Conservation (phyloP, 2,113 vertebrate genomes). For the Bos javanicus region DNA sequence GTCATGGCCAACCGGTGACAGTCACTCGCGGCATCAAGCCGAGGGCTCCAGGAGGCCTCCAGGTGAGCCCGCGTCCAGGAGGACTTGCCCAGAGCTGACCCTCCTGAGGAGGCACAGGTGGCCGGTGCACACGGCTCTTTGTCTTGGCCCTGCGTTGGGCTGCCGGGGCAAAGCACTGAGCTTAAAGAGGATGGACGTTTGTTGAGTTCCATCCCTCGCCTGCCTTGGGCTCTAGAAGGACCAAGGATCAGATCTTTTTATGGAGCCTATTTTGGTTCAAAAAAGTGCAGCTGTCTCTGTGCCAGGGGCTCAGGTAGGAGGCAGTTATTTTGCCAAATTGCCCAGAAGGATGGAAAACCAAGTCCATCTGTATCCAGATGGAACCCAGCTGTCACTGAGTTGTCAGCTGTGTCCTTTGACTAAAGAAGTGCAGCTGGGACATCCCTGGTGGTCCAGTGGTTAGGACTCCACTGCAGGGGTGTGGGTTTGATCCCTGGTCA, state of each 20-base stretch:
- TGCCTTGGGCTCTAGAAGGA: not conserved
- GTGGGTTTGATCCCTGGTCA: not conserved
- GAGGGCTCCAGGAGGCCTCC: not conserved
- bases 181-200: fast-evolving
- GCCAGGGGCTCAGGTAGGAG: not conserved
- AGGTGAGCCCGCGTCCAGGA: not conserved
- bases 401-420: not conserved
- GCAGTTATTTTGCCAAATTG: not conserved
- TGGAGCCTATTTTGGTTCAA: not conserved
- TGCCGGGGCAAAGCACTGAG: not conserved
- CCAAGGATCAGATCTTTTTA: not conserved
- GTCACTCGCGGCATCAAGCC: not conserved
- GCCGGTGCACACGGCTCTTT: not conserved
- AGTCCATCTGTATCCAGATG: not conserved
- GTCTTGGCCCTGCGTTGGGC: not conserved
- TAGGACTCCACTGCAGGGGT: not conserved
- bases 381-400: not conserved
- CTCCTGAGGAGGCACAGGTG: not conserved
- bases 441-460: not conserved
- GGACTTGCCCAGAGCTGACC: not conserved
- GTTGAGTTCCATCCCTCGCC: not conserved
- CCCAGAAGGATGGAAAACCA: not conserved
- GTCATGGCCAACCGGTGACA: not conserved
- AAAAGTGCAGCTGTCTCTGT: not conserved
- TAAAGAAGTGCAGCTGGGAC: not conserved